Evolutionary conservation across 2,888 invertebrate genomes (phyloP), one percentile per base, ranked within the genome.

Genomic region (Drosophila niveifrons): DNA sequence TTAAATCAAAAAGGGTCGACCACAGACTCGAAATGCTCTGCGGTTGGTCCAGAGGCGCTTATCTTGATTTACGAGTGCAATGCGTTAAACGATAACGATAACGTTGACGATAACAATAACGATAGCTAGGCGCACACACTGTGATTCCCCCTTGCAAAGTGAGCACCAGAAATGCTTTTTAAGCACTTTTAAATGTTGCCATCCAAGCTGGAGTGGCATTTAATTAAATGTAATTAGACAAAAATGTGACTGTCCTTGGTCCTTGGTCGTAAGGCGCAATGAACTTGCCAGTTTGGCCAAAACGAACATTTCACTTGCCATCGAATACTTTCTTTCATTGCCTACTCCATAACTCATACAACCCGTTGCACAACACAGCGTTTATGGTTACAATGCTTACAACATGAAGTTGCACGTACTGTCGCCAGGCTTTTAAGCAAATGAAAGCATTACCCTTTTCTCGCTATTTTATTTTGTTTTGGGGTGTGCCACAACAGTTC

Each of bases 1-100:
- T 71, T 62, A 71, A 73, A 66, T 72, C 72, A 72, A 72, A 86
- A 88, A 83, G 75, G 83, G 80, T 78, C 86, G 78, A 82, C 88
- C 85, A 53, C 82, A 79, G 64, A 56, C 34, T 59, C 47, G 64
- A 51, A 57, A 51, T 55, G 36, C 80, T 23, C 69, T 69, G 79
- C 55, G 75, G 72, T 69, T 44, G 66, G 64, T 68, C 74, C 39
- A 56, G 4, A 10, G 63, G 64, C 47, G 52, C 51, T 82, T 65
- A 75, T 50, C 75, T 66, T 82, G 75, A 83, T 82, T 78, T 75
- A 86, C 78, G 80, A 72, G 52, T 68, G 64, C 70, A 75, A 64
- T 72, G 69, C 50, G 65, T 63, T 65, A 67, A 80, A 53, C 71
- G 66, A 75, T 66, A 59, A 66, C 41, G 63, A 77, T 78, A 61